Percentiles rank a stretch among this genome's conserved stretches.
Evolutionary conservation across 1,140 invertebrate species (phyloP).

Genomic region (Hydropsyche tenuis): DNA sequence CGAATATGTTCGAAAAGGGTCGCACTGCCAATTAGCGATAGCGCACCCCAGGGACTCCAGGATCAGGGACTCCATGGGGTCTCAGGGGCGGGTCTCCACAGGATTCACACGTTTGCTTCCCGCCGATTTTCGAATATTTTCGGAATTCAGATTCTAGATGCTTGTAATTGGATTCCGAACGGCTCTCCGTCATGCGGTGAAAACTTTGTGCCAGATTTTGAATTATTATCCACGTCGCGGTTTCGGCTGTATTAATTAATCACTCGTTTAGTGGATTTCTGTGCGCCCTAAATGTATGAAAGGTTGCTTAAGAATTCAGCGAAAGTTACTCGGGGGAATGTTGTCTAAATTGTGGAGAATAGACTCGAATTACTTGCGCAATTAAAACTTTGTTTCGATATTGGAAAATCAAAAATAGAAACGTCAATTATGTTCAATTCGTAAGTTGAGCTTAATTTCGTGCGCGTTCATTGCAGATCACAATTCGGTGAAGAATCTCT

Average conservation of each 20-base stretch:
- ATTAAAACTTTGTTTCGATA: too few relatives aligned
- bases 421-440: too few relatives aligned
- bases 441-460: too few relatives aligned
- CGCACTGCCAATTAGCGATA: slow-evolving; percentile 49
- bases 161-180: slow-evolving; percentile 11
- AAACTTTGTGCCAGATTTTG: slow-evolving; percentile 6
- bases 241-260: slow-evolving; percentile 10
- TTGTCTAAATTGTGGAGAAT: too few relatives aligned
- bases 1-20: background rate
- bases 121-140: background rate
- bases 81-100: background rate
- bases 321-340: too few relatives aligned
- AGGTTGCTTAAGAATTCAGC: too few relatives aligned
- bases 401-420: too few relatives aligned
- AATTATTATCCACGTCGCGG: slow-evolving; percentile 3
- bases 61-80: background rate
- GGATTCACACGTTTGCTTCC: background rate
- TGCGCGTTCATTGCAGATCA: too few relatives aligned
- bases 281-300: too few relatives aligned
- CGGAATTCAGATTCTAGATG: background rate
- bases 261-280: slow-evolving; percentile 13
- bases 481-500: too few relatives aligned
- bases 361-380: too few relatives aligned
- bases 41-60: slow-evolving; percentile 36
- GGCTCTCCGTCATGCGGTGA: too few relatives aligned